phyloP scores from a whole-genome alignment of 2,797 vertebrate genomes.

The Enteromius unitaeniatus region DNA sequence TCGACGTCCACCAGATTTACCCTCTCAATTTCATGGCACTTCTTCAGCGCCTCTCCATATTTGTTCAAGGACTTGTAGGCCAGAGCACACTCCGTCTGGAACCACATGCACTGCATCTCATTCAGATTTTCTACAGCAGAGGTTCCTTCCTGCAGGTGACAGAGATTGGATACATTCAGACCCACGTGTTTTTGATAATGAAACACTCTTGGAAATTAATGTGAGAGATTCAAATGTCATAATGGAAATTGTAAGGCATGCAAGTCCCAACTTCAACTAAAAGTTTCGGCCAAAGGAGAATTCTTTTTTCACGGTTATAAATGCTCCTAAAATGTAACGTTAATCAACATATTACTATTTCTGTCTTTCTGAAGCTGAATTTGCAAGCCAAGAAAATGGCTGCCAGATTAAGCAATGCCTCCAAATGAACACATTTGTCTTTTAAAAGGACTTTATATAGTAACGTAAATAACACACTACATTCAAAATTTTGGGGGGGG shows the following conservation, averaged over 20 bases:
- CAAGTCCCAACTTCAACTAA: background rate
- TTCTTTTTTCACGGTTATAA: background rate
- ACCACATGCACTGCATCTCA: conserved; percentile 99
- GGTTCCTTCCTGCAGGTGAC: conserved; percentile 80
- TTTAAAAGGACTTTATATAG: background rate
- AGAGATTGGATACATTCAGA: background rate
- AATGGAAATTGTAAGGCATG: background rate
- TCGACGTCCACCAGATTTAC: conserved; percentile 73
- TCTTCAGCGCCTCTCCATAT: conserved; percentile 97
- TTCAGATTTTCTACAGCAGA: conserved; percentile 98
- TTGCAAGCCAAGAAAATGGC: background rate
- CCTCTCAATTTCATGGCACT: conserved; percentile 98
- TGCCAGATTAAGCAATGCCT: background rate
- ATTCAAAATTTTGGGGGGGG: background rate
- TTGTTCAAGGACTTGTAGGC: conserved; percentile 96
- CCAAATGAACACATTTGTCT: background rate
- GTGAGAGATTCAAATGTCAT: background rate
- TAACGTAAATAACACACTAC: background rate
- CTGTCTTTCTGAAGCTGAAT: background rate
- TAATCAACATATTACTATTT: background rate
- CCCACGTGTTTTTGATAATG: background rate
- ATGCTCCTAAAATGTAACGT: background rate
- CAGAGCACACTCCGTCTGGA: conserved; percentile 97
- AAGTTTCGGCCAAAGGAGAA: background rate
- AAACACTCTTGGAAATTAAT: background rate